Evolutionary conservation across 1,140 invertebrate species (phyloP), one percentile per base, ranked within the genome.

Genomic region (Trichogramma pretiosum): DNA sequence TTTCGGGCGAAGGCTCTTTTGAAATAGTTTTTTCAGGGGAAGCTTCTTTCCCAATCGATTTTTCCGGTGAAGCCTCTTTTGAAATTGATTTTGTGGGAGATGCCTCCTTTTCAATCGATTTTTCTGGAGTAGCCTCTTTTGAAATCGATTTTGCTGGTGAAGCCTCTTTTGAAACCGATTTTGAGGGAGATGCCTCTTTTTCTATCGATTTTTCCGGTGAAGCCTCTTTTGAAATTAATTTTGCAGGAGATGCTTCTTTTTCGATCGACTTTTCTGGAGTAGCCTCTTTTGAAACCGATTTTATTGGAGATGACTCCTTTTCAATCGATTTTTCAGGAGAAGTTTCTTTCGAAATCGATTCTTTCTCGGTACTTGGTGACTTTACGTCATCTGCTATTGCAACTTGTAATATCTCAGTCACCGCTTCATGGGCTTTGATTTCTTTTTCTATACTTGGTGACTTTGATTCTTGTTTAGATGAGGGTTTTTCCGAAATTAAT

Each of bases 41-140:
- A 16, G 3, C 1, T 14, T 19, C 32, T 42, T 50, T 52, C 14
- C 32, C 43, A 14, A 46, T 23, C 10, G 38, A 42, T 30, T 32
- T 35, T 3, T 48, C 28, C 13, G 14, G 23, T 10, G 30, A 13
- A 21, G 36, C 33, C n/a, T n/a, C n/a, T n/a, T n/a, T n/a, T n/a
- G n/a, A n/a, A n/a, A n/a, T n/a, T n/a, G n/a, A 30, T 32, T n/a
- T n/a, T n/a, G n/a, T n/a, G n/a, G n/a, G n/a, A n/a, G n/a, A 17
- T 18, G 17, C 34, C 14, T 23, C 36, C 1, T 1, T 13, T 22
- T 3, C 14, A 36, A 22, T 5, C 10, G 9, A 13, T 22, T 22
- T 38, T 11, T 40, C 38, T 2, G 23, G n/a, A n/a, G n/a, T n/a
- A n/a, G n/a, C n/a, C n/a, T n/a, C n/a, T n/a, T n/a, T n/a, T n/a